These are phyloP conservation scores for Hipposideros armiger DNA, from an alignment of 2,113 vertebrate species.

Conservation along the genomic window DNA sequence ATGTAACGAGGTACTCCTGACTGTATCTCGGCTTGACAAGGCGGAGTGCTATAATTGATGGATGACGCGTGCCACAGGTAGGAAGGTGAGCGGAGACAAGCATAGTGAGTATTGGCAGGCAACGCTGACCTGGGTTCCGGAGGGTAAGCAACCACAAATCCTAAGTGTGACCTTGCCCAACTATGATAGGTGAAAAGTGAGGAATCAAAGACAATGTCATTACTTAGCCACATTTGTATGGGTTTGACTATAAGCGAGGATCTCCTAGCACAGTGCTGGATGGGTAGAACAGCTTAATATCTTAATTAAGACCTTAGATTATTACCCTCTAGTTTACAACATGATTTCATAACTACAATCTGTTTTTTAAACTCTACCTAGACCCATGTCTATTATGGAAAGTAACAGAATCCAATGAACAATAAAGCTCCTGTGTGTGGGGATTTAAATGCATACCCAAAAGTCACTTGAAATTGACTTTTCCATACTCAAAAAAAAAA, in stretches of 20 bases:
- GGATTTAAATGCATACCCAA: neutral
- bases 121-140: neutral
- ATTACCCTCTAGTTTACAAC: neutral
- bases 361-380: neutral
- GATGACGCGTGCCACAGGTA: neutral
- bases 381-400: neutral
- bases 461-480: constrained; percentile 13
- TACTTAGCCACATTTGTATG: neutral
- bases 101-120: neutral
- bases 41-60: neutral
- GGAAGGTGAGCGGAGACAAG: neutral
- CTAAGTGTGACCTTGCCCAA: neutral
- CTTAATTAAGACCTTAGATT: neutral
- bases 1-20: neutral
- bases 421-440: neutral
- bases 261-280: neutral
- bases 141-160: neutral
- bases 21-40: neutral
- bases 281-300: neutral
- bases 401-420: neutral
- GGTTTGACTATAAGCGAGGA: neutral
- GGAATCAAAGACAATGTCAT: neutral
- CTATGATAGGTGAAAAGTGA: neutral
- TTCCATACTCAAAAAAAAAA: neutral
- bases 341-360: neutral